phyloP scores from a whole-genome alignment of 2,797 vertebrate species.

The Miopithecus talapoin region DNA sequence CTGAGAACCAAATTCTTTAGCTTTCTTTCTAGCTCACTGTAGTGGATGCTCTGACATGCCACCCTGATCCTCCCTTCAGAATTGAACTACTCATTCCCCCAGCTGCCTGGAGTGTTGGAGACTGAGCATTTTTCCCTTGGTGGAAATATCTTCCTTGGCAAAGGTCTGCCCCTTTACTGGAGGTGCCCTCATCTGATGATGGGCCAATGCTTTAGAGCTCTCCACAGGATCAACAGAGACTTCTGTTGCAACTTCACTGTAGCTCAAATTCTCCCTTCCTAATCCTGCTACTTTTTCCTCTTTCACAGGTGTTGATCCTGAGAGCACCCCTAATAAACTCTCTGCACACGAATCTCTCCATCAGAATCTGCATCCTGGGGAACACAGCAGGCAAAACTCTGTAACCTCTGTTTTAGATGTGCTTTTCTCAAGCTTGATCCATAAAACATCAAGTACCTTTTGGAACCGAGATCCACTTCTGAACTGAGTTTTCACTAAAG shows the following conservation, averaged over 20 bases:
- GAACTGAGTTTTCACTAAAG: conserved; percentile 16
- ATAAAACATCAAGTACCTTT: background rate
- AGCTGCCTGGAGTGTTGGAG: background rate
- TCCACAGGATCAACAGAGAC: background rate
- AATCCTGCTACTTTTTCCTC: background rate
- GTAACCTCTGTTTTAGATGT: background rate
- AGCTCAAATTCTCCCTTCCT: background rate
- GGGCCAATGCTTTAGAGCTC: background rate
- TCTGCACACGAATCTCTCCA: background rate
- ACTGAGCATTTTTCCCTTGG: background rate
- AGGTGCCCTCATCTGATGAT: background rate
- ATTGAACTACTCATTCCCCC: background rate
- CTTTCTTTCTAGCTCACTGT: conserved; percentile 3
- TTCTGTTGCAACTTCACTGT: background rate
- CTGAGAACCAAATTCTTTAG: background rate
- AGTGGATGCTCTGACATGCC: background rate
- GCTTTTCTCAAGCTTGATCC: background rate
- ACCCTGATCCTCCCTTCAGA: background rate
- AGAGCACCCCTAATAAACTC: background rate
- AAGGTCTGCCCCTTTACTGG: background rate
- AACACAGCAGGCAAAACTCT: background rate
- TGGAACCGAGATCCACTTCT: background rate
- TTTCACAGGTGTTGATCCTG: background rate
- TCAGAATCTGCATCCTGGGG: background rate
- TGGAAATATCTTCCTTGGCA: background rate